A percentile compares a stretch with the other conserved stretches of the same genome.
These are phyloP conservation scores for Aphrophora alni DNA, from an alignment of 2,888 invertebrate genomes.

Conservation along the genomic window DNA sequence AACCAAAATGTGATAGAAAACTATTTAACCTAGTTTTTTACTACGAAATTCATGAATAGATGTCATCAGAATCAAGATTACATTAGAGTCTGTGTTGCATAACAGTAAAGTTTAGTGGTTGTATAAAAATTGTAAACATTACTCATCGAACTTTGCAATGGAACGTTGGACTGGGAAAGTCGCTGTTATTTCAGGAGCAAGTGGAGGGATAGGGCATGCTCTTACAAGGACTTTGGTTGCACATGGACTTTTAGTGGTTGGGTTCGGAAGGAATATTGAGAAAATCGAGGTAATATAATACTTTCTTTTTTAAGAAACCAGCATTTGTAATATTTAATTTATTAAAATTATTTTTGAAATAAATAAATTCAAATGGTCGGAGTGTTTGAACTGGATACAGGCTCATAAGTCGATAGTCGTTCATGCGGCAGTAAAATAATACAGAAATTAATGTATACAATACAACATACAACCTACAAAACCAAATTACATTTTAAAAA, in stretches of 20 bases:
- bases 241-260: slow-evolving; percentile 63
- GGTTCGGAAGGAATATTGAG: slow-evolving; percentile 61
- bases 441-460: too few relatives aligned
- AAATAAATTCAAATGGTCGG: too few relatives aligned
- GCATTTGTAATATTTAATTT: too few relatives aligned
- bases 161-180: slow-evolving; percentile 67
- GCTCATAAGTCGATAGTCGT: too few relatives aligned
- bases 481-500: too few relatives aligned
- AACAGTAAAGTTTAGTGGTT: background rate
- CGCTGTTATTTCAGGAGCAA: slow-evolving; percentile 70
- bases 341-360: too few relatives aligned
- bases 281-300: slow-evolving; percentile 56
- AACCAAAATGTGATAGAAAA: background rate
- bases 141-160: slow-evolving; percentile 53
- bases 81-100: background rate
- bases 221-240: slow-evolving; percentile 58
- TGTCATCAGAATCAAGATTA: background rate
- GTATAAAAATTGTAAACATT: background rate
- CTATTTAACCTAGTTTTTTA: background rate
- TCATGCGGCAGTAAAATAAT: too few relatives aligned
- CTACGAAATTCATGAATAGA: background rate
- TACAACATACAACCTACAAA: too few relatives aligned
- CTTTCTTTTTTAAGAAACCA: too few relatives aligned
- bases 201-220: slow-evolving; percentile 67
- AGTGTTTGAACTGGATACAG: too few relatives aligned